Base-by-base conservation (phyloP, 2,113 vertebrate genomes). In the Dolichotis patagonum region DNA sequence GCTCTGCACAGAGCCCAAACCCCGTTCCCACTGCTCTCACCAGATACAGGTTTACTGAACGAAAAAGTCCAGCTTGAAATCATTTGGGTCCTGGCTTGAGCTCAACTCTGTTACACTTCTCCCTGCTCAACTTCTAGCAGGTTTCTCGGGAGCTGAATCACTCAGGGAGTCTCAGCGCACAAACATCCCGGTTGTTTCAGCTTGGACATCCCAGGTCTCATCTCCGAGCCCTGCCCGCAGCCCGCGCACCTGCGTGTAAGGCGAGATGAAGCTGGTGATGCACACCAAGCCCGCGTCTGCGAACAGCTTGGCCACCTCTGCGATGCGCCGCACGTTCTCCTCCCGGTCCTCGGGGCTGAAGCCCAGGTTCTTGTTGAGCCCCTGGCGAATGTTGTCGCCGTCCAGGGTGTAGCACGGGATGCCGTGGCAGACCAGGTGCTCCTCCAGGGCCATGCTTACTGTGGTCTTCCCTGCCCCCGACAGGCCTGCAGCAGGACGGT, bases 391-490 rank as follows among this genome's bases (percentile, higher is more conserved):
- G 94, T 99, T 99, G 98, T 99, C 99, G 32, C 99, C 99, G 84
- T 99, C 99, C 96, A 99, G 98, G 0, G 99, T 99, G 97, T 99
- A 99, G 98, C 99, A 99, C 0, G 99, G 99, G 91, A 99, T 99
- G 14, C 99, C 99, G 17, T 99, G 99, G 90, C 99, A 99, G 16
- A 99, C 99, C 92, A 99, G 98, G 95, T 99, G 99, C 85, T 99
- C 99, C 98, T 99, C 99, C 96, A 99, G 94, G 41, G 99, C 99
- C 99, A 99, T 99, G 98, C 99, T 99, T 84, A 99, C 99, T 0
- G 99, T 99, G 41, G 99, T 99, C 98, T 99, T 99, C 30, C 99
- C 99, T 62, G 99, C 99, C 71, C 99, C 99, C 13, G 99, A 99
- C 0, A 99, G 96, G 77, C 99, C 99, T 99, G 91, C 2, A 49